Conservation (phyloP, 2,113 vertebrate species). For the Lepisosteus oculatus region DNA sequence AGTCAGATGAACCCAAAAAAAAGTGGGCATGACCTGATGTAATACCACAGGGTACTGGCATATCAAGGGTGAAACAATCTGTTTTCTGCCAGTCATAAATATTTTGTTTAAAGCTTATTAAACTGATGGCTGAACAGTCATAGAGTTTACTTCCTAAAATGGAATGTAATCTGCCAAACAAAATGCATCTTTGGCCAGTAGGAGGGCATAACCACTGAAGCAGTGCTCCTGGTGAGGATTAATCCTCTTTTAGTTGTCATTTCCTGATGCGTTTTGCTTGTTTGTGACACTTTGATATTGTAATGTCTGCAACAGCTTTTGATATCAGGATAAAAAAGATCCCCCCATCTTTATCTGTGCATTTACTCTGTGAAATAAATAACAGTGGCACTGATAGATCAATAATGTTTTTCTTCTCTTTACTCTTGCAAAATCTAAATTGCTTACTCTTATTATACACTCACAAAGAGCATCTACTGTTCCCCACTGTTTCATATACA, state of each 20-base stretch:
- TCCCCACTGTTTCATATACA: too few species aligned
- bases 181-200: background rate
- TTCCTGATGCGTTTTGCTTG: background rate
- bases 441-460: too few species aligned
- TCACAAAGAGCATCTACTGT: too few species aligned
- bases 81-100: conserved; percentile 3
- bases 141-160: background rate
- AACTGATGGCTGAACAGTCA: conserved; percentile 1
- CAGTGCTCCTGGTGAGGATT: background rate
- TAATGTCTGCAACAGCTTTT: background rate
- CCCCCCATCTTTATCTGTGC: background rate
- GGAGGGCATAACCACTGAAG: background rate
- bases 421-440: background rate
- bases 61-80: background rate
- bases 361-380: background rate
- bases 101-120: conserved; percentile 2
- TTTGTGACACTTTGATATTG: background rate
- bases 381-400: background rate
- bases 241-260: background rate
- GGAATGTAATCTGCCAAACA: background rate
- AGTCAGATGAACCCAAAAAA: background rate
- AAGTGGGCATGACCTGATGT: background rate
- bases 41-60: background rate
- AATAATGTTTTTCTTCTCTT: background rate
- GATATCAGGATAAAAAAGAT: background rate